A percentile compares a stretch with the other conserved stretches of the same genome.
These are phyloP conservation scores for Mantis religiosa DNA, from an alignment of 2,888 invertebrate species.

Conservation along the genomic window DNA sequence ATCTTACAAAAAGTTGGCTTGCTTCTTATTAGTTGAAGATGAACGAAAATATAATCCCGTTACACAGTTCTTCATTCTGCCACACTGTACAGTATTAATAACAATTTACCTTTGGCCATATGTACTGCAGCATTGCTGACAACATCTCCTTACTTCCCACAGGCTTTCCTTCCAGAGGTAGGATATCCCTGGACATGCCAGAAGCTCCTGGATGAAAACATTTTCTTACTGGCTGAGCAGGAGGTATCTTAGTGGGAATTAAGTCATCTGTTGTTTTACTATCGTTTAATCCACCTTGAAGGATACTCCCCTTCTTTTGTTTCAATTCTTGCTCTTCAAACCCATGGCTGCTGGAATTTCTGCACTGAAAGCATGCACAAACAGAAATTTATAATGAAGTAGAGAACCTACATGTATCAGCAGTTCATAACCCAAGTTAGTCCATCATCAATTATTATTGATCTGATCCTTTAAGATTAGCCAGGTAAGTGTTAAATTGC, in stretches of 20 bases:
- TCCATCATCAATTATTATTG: too few species aligned
- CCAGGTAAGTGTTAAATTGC: too few species aligned
- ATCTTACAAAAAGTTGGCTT: too few species aligned
- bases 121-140: slow-evolving; percentile 81
- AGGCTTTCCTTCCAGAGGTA: slow-evolving; percentile 39
- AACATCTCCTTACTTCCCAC: slow-evolving; percentile 76
- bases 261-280: background rate
- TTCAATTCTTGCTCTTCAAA: background rate
- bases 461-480: too few species aligned
- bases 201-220: slow-evolving; percentile 91
- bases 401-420: too few species aligned
- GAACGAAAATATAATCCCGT: too few species aligned
- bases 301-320: background rate
- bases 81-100: too few species aligned
- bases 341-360: background rate
- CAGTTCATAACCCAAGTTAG: too few species aligned
- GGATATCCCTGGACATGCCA: slow-evolving; percentile 47
- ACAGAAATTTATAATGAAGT: background rate
- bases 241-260: slow-evolving; percentile 7
- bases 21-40: too few species aligned
- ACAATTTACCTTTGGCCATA: slow-evolving; percentile 82
- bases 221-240: slow-evolving; percentile 56
- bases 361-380: background rate
- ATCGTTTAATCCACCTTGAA: background rate
- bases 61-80: too few species aligned